These are phyloP conservation scores for Cerastis rubricosa DNA, from an alignment of 2,888 invertebrate genomes.

Conservation along the genomic window DNA sequence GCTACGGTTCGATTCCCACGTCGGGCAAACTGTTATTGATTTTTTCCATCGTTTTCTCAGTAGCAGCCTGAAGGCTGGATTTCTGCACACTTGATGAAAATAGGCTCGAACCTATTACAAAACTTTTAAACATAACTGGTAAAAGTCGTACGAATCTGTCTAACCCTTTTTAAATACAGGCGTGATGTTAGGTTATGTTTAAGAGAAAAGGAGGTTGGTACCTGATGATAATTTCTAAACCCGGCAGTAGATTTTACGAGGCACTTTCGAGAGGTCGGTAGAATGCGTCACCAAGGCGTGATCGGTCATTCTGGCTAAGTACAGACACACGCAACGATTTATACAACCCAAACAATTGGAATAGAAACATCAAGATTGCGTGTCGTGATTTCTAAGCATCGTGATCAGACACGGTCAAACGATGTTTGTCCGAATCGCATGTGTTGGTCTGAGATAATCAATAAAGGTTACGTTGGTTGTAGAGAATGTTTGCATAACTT, in stretches of 20 bases:
- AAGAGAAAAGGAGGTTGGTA: not conserved
- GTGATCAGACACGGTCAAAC: slow-evolving; percentile 57
- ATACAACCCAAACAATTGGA: slow-evolving; percentile 61
- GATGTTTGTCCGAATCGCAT: slow-evolving; percentile 48
- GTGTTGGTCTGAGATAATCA: slow-evolving; percentile 33
- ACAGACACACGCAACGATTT: slow-evolving; percentile 48
- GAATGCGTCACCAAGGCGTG: slow-evolving; percentile 51
- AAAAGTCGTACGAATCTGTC: not conserved
- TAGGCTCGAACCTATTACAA: not conserved
- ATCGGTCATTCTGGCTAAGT: slow-evolving; percentile 59
- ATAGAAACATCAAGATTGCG: slow-evolving; percentile 65
- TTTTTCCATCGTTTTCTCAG: not conserved
- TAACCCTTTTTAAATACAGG: not conserved
- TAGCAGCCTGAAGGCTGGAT: not conserved
- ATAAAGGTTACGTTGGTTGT: slow-evolving; percentile 29
- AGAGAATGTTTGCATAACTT: slow-evolving; percentile 13
- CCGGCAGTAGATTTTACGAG: slow-evolving; percentile 28
- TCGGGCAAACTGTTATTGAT: not conserved
- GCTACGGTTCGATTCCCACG: not conserved
- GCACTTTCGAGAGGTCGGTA: slow-evolving; percentile 63
- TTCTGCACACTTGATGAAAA: not conserved
- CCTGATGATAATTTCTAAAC: slow-evolving; percentile 34
- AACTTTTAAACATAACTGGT: not conserved
- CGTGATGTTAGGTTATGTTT: not conserved
- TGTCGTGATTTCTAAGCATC: slow-evolving; percentile 61